Percentiles rank a stretch among this genome's conserved stretches.
These are phyloP conservation scores for Columba janthina DNA, from an alignment of 2,113 vertebrate species.

Conservation along the genomic window DNA sequence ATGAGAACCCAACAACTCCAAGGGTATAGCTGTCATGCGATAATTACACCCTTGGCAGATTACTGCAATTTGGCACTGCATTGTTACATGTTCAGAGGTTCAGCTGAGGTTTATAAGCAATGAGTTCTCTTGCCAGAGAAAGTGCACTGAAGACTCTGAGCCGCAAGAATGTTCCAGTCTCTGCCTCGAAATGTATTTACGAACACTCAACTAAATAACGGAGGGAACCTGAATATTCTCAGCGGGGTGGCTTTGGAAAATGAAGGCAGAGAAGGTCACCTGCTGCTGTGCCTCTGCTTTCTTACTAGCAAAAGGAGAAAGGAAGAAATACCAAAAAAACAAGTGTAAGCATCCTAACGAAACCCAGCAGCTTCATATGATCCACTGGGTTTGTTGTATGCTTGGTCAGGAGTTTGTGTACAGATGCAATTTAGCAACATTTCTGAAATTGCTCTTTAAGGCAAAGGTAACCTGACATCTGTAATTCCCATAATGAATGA, in stretches of 20 bases:
- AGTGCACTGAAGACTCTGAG: background rate
- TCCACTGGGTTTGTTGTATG: background rate
- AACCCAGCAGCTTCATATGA: background rate
- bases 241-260: background rate
- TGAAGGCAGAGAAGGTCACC: constrained; percentile 33
- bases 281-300: background rate
- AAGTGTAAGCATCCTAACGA: background rate
- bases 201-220: constrained; percentile 2
- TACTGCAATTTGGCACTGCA: constrained; percentile 63
- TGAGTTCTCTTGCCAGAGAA: constrained; percentile 2
- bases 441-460: background rate
- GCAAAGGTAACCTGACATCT: constrained; percentile 2
- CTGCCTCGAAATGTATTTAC: constrained; percentile 37
- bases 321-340: background rate
- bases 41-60: constrained; percentile 65
- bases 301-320: background rate
- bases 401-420: constrained; percentile 29
- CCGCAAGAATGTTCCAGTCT: constrained; percentile 27
- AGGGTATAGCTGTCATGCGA: constrained; percentile 64
- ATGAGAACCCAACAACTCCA: constrained; percentile 60
- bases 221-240: background rate
- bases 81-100: constrained; percentile 55
- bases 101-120: constrained; percentile 54
- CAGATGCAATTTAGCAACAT: background rate
- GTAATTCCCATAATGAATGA: constrained; percentile 24